Evolutionary conservation across 2,888 invertebrate genomes (phyloP).

Genomic region (Alloscopus bannaensis): DNA sequence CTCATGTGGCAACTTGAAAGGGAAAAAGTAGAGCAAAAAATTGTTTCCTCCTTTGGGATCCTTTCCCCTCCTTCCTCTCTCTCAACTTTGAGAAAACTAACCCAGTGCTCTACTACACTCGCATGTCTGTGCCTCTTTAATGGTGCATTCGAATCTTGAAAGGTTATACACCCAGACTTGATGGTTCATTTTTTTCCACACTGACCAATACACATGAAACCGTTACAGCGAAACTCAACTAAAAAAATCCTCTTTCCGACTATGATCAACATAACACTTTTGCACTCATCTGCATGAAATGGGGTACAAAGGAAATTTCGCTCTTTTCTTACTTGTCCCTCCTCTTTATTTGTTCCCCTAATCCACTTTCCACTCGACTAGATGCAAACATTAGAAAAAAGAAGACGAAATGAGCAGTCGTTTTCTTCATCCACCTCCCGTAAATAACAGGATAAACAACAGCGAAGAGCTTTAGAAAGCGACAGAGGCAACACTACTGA

Average conservation of each 20-base stretch:
- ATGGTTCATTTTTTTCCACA: too few species aligned
- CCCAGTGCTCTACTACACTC: constrained; percentile 9
- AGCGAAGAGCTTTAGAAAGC: too few species aligned
- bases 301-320: background rate
- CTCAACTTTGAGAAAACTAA: background rate
- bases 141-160: too few species aligned
- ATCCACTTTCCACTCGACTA: constrained; percentile 10
- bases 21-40: background rate
- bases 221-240: too few species aligned
- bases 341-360: too few species aligned
- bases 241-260: too few species aligned
- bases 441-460: too few species aligned
- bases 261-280: constrained; percentile 12
- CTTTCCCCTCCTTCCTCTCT: background rate
- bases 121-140: background rate
- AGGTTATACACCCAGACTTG: too few species aligned
- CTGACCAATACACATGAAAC: too few species aligned
- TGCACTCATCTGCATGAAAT: constrained; percentile 29
- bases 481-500: background rate
- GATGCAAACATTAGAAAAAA: background rate
- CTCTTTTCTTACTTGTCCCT: constrained; percentile 10
- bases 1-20: background rate
- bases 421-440: too few species aligned
- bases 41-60: constrained; percentile 15
- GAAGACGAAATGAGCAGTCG: too few species aligned